Conservation (phyloP, 2,888 invertebrate genomes). For the Hipparchia semele region DNA sequence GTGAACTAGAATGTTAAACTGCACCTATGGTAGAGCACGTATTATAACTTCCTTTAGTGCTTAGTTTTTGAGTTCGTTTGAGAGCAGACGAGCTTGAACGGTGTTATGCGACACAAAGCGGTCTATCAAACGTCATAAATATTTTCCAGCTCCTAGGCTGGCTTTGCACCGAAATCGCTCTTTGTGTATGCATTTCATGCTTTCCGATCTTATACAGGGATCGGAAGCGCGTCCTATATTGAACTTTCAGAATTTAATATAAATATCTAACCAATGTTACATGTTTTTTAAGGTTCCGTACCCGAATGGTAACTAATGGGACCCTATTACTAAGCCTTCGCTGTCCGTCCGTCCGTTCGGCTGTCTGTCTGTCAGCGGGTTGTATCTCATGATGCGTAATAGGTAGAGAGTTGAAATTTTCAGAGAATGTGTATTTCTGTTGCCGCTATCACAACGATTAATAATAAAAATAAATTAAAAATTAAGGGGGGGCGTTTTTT, state of each 20-base stretch:
- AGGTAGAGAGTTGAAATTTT: too few species aligned
- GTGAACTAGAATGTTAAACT: neutral
- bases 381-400: too few species aligned
- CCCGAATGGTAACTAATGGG: too few species aligned
- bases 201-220: slow-evolving; percentile 51
- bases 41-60: neutral
- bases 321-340: too few species aligned
- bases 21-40: neutral
- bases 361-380: too few species aligned
- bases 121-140: slow-evolving; percentile 78
- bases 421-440: too few species aligned
- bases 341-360: too few species aligned
- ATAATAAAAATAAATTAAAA: too few species aligned
- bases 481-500: too few species aligned
- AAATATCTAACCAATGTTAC: slow-evolving; percentile 1
- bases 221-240: slow-evolving; percentile 30
- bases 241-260: slow-evolving; percentile 17
- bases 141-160: slow-evolving; percentile 65
- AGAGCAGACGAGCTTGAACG: slow-evolving; percentile 36
- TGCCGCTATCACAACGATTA: too few species aligned
- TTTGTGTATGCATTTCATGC: slow-evolving; percentile 63
- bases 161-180: slow-evolving; percentile 64
- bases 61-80: slow-evolving; percentile 10
- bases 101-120: slow-evolving; percentile 64
- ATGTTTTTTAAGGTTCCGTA: neutral